phyloP scores from a whole-genome alignment of 2,888 invertebrate species.

The Lithosia quadra region DNA sequence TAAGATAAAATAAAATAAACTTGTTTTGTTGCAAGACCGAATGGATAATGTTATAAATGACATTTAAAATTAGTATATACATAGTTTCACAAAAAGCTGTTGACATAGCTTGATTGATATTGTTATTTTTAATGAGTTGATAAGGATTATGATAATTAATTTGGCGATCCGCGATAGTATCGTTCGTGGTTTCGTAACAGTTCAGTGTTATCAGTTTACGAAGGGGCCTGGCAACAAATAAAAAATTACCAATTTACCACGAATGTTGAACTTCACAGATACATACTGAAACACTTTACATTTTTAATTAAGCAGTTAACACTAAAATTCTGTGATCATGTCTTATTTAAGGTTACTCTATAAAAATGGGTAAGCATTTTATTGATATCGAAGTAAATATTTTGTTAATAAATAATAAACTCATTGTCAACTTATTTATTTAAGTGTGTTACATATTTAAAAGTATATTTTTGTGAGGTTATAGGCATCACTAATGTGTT shows the following conservation, averaged over 20 bases:
- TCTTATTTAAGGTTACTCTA: conserved; percentile 68
- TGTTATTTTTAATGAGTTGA: conserved; percentile 31
- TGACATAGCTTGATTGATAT: not conserved
- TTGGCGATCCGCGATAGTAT: conserved; percentile 44
- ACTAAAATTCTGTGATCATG: conserved; percentile 56
- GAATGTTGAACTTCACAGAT: conserved; percentile 44
- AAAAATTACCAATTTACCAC: conserved; percentile 49
- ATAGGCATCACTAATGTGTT: not conserved
- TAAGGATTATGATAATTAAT: conserved; percentile 51
- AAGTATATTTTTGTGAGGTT: not conserved
- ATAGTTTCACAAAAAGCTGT: not conserved
- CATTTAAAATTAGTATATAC: not conserved
- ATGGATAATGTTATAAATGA: not conserved
- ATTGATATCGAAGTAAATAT: not conserved
- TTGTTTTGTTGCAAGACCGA: not conserved
- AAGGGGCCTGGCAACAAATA: conserved; percentile 56
- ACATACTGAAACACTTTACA: conserved; percentile 46
- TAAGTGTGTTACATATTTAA: not conserved
- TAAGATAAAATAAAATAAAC: not conserved
- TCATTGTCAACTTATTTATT: not conserved
- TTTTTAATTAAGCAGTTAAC: not conserved
- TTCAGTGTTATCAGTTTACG: conserved; percentile 37
- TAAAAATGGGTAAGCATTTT: conserved; percentile 71
- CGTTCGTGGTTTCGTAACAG: conserved; percentile 23
- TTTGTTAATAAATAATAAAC: not conserved